phyloP scores from a whole-genome alignment of 1,140 invertebrate species.

The Physella acuta region DNA sequence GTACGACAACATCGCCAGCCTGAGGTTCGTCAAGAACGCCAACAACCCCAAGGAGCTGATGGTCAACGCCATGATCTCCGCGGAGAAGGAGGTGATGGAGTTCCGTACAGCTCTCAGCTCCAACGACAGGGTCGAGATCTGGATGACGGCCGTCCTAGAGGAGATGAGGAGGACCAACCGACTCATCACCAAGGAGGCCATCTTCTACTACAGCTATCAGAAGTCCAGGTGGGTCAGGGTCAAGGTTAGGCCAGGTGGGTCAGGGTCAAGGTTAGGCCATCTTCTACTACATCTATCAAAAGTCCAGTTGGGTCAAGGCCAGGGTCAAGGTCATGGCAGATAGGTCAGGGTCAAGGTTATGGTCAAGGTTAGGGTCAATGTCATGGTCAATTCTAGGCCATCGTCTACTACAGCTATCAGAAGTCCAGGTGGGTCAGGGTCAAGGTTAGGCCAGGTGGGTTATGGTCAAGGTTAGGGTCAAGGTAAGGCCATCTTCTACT shows the following conservation, averaged over 20 bases:
- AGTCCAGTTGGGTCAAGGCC: no score
- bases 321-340: no score
- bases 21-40: constrained; percentile 52
- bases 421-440: constrained; percentile 58
- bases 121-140: constrained; percentile 76
- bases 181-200: constrained; percentile 80
- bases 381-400: no score
- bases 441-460: no score
- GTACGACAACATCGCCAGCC: constrained; percentile 82
- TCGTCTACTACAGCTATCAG: constrained; percentile 73
- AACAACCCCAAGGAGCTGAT: constrained; percentile 61
- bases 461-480: no score
- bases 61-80: constrained; percentile 78
- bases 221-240: constrained; percentile 58
- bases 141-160: constrained; percentile 78
- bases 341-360: no score
- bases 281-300: no score
- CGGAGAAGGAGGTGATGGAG: constrained; percentile 82
- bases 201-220: constrained; percentile 73
- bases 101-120: constrained; percentile 66
- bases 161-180: constrained; percentile 82
- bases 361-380: no score
- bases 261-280: no score
- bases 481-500: no score
- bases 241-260: no score